A percentile compares a stretch with the other conserved stretches of the same genome.
Conservation (phyloP, 2,888 invertebrate genomes). For the Drosophila sordidula region DNA sequence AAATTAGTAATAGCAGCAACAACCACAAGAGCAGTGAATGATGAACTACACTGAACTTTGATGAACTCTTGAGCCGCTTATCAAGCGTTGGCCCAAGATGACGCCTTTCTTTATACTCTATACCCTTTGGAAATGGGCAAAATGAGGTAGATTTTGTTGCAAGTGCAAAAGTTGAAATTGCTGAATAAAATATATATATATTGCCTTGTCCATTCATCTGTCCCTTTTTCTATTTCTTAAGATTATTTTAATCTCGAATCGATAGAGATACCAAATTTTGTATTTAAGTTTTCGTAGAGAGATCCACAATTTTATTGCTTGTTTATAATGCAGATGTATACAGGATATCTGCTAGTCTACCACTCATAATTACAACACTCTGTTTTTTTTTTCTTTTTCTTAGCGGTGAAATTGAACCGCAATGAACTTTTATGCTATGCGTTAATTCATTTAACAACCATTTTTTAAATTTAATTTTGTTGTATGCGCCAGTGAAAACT, state of each 20-base stretch:
- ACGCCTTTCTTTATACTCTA: constrained; percentile 3
- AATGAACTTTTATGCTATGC: constrained; percentile 33
- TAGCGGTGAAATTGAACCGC: constrained; percentile 53
- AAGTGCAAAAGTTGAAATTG: too few relatives aligned
- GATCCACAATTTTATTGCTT: too few relatives aligned
- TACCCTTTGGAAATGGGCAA: background rate
- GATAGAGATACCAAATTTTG: background rate
- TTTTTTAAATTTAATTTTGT: background rate
- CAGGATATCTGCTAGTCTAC: background rate
- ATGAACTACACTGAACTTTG: constrained; percentile 41
- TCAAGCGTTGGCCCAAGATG: constrained; percentile 47
- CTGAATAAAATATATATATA: too few relatives aligned
- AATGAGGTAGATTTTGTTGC: background rate
- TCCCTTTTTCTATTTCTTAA: too few relatives aligned
- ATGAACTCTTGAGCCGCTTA: constrained; percentile 66
- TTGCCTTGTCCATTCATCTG: too few relatives aligned
- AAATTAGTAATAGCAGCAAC: constrained; percentile 34
- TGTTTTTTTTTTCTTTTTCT: constrained; percentile 10
- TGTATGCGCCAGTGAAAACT: constrained; percentile 55
- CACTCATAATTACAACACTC: too few relatives aligned
- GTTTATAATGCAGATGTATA: too few relatives aligned
- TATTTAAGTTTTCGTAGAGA: background rate
- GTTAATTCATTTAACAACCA: constrained; percentile 49
- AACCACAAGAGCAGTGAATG: constrained; percentile 14
- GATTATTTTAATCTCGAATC: too few relatives aligned